Base-by-base conservation (phyloP, 2,888 invertebrate genomes). In the Dicyrtoma fusca region DNA sequence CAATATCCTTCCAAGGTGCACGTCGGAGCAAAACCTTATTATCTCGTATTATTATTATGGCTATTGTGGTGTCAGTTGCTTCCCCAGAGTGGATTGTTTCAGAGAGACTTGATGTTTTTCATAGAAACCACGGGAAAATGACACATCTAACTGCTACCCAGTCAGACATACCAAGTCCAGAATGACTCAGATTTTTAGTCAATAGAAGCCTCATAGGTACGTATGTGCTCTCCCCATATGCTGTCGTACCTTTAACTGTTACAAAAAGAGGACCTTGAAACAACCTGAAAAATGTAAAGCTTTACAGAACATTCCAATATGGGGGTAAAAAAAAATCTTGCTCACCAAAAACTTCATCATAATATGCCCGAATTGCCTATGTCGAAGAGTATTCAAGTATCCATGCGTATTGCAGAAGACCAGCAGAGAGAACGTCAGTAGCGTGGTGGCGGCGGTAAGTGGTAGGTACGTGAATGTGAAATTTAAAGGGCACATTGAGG, bases 111-210 rank as follows among this genome's bases (percentile, higher is more conserved):
- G 63, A 63, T 63, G 57, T 64, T 55, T 72, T 69, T 72, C 62
- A 68, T 72, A 62, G 72, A 72, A 72, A 72, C 72, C 72, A 72
- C 72, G 72, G 72, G 72, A 72, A 72, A 72, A 69, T 72, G 68
- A 68, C 68, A 68, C 68, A 55, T 34, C 34, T 34, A 34, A 34
- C 34, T 34, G 34, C 3, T 5, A 34, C 3, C 8, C 34, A 34
- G 34, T 34, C 34, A 34, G 34, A 34, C 34, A 34, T 34, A 34
- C 34, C 34, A 5, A 34, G 10, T 44, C 42, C 45, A 55, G 25
- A 68, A 55, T 55, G 55, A 68, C 66, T 55, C 66, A 34, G 55
- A 68, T 57, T 68, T 57, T 57, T 17, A 57, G 44, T 68, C 23
- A 25, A 68, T 45, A 55, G 47, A 64, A 5, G 1, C 42, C 42